A percentile compares a stretch with the other conserved stretches of the same genome.
These are phyloP conservation scores for Anthoscopus minutus DNA, from an alignment of 2,113 vertebrate species.

Conservation along the genomic window DNA sequence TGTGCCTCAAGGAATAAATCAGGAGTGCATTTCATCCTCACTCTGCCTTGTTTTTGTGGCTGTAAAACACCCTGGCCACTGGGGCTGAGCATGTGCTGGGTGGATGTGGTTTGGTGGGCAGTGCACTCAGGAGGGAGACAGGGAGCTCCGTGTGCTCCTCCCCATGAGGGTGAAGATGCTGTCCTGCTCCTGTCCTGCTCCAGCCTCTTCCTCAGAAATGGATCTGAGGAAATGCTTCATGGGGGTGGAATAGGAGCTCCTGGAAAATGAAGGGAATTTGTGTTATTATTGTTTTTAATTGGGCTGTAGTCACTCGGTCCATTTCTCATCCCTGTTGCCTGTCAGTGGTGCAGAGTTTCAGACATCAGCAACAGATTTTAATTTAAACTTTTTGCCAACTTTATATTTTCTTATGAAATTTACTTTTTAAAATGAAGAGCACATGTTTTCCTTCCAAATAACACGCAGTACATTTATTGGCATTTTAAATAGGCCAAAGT, in stretches of 20 bases:
- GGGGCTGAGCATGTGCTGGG: neutral
- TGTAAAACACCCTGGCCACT: neutral
- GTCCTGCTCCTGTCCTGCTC: neutral
- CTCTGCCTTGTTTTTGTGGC: neutral
- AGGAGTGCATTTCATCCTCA: neutral
- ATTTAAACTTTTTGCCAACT: slow-evolving; percentile 24
- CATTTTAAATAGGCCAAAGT: slow-evolving; percentile 43
- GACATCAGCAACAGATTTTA: slow-evolving; percentile 29
- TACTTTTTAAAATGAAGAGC: slow-evolving; percentile 33
- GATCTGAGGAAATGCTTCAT: neutral
- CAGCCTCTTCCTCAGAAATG: neutral
- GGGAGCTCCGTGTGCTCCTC: neutral
- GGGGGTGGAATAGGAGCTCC: neutral
- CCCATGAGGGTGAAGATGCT: neutral
- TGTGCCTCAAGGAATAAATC: neutral
- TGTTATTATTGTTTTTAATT: neutral
- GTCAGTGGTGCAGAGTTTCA: neutral
- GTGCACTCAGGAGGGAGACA: neutral
- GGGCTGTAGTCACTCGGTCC: neutral
- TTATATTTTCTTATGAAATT: slow-evolving; percentile 52
- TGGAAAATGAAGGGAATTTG: neutral
- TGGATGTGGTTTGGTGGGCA: neutral
- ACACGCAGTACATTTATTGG: slow-evolving; percentile 21
- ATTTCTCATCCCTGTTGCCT: neutral
- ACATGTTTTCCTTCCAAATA: slow-evolving; percentile 37